Evolutionary conservation across 2,797 vertebrate genomes (phyloP).

Genomic region (Enteromius thamalakanensis): DNA sequence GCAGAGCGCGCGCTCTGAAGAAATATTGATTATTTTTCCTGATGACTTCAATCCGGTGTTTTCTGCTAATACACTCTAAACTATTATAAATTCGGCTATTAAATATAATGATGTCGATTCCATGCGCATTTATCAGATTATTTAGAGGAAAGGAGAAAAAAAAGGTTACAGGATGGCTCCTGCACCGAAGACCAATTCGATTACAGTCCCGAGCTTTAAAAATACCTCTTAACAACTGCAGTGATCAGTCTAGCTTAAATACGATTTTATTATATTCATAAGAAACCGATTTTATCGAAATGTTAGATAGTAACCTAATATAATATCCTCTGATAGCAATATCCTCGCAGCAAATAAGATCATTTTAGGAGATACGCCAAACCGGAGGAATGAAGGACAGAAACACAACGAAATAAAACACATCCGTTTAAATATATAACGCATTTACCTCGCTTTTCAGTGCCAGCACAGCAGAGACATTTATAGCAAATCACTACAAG

Average conservation of each 20-base stretch:
- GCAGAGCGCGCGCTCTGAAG: neutral
- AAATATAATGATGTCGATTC: neutral
- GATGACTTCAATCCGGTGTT: neutral
- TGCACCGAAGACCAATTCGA: neutral
- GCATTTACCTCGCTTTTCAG: slow-evolving; percentile 1
- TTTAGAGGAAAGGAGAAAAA: neutral
- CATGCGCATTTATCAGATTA: neutral
- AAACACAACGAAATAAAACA: slow-evolving; percentile 7
- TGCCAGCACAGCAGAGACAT: neutral
- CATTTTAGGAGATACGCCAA: neutral
- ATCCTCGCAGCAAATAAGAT: neutral
- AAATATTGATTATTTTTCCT: neutral
- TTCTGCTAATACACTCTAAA: neutral
- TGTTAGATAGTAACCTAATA: neutral
- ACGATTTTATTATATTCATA: neutral
- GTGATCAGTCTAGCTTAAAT: neutral
- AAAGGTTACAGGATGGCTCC: neutral
- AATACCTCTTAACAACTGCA: neutral
- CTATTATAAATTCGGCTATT: neutral
- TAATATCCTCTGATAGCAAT: neutral
- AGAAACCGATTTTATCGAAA: slow-evolving; percentile 19
- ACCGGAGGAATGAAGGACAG: neutral
- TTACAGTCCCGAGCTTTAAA: neutral
- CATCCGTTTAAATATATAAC: neutral
- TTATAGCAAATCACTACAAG: neutral